These are phyloP conservation scores for Calliphora vomitoria DNA, from an alignment of 2,888 invertebrate species.

Conservation along the genomic window DNA sequence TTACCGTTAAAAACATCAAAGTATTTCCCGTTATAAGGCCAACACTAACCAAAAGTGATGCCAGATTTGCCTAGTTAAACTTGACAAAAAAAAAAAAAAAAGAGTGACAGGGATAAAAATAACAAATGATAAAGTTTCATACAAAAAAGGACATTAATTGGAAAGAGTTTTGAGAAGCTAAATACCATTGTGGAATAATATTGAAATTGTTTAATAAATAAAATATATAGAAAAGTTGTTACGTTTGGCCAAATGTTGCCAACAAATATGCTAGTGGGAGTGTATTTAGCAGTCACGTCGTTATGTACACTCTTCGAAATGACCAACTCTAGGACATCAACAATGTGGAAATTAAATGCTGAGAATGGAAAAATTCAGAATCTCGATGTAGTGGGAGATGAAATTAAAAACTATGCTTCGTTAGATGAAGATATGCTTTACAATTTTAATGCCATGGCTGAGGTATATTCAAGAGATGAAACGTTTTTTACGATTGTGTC, in stretches of 20 bases:
- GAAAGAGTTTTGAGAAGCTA: conserved; percentile 1
- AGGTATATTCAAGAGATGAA: conserved; percentile 86
- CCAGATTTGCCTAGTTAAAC: conserved; percentile 7
- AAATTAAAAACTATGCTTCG: neutral
- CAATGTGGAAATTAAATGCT: conserved; percentile 92
- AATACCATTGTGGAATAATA: conserved; percentile 8
- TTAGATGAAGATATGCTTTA: conserved; percentile 55
- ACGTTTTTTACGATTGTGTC: conserved; percentile 91
- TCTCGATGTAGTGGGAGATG: conserved; percentile 9
- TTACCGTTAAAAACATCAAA: conserved; percentile 31
- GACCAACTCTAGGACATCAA: conserved; percentile 93
- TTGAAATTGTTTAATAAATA: neutral
- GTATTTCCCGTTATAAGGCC: neutral
- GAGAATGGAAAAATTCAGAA: conserved; percentile 90
- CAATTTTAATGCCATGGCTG: conserved; percentile 69
- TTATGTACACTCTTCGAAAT: conserved; percentile 81
- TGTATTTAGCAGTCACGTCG: conserved; percentile 76
- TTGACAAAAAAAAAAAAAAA: neutral
- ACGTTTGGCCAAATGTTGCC: conserved; percentile 43
- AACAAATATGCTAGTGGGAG: conserved; percentile 65
- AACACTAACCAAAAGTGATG: conserved; percentile 37
- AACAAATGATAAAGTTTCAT: conserved; percentile 36
- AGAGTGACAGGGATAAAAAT: conserved; percentile 47
- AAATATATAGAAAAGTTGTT: neutral
- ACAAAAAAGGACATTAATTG: conserved; percentile 45